Percentiles rank a stretch among this genome's conserved stretches.
These are phyloP conservation scores for Galbula dea DNA, from an alignment of 2,113 vertebrate genomes.

Conservation along the genomic window DNA sequence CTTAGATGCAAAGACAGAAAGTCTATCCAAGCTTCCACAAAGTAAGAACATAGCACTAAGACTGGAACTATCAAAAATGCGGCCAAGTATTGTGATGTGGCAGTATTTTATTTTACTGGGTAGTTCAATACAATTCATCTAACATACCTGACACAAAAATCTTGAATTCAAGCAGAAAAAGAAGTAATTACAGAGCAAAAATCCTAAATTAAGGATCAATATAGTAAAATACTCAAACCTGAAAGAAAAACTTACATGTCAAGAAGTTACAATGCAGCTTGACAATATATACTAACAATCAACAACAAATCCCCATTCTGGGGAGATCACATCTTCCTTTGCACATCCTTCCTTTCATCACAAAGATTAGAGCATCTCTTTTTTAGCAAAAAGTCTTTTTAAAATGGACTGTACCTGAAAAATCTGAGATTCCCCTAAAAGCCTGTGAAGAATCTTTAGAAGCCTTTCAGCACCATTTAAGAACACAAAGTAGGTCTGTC, in stretches of 20 bases:
- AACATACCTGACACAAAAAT: constrained; percentile 27
- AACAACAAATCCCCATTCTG: constrained; percentile 17
- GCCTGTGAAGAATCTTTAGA: not conserved
- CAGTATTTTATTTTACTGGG: not conserved
- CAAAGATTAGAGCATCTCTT: not conserved
- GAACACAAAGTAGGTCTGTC: not conserved
- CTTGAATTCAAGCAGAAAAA: not conserved
- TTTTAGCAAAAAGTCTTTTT: not conserved
- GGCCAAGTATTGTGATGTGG: not conserved
- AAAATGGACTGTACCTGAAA: not conserved
- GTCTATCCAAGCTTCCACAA: not conserved
- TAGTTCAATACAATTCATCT: not conserved
- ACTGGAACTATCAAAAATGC: accelerated
- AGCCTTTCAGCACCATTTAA: not conserved
- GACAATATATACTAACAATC: constrained; percentile 17
- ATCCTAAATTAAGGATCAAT: constrained; percentile 24
- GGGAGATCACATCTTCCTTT: constrained; percentile 16
- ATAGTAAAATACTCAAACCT: not conserved
- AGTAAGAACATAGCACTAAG: not conserved
- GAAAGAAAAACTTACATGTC: constrained; percentile 30
- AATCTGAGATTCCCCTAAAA: not conserved
- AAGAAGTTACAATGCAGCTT: constrained; percentile 4
- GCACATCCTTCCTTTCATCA: not conserved
- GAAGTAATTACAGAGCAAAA: constrained; percentile 33
- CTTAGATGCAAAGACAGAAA: not conserved